These are phyloP conservation scores for Apamea epomidion DNA, from an alignment of 2,888 invertebrate species.

Conservation along the genomic window DNA sequence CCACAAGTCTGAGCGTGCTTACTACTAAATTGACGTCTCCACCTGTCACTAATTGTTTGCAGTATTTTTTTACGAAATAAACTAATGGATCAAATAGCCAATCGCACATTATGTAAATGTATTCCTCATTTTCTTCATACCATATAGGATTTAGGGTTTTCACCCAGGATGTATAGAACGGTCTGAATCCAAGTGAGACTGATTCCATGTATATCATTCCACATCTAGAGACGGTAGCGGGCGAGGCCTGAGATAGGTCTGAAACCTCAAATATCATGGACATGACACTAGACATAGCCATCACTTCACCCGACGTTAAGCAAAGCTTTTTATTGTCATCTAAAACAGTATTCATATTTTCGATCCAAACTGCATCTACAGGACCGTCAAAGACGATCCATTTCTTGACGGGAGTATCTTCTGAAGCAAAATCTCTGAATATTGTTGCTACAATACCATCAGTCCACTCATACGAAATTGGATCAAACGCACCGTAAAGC, in stretches of 20 bases:
- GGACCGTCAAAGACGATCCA: constrained; percentile 98
- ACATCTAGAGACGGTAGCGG: constrained; percentile 96
- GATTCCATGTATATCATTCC: constrained; percentile 98
- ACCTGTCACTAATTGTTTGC: constrained; percentile 91
- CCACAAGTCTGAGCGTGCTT: constrained; percentile 93
- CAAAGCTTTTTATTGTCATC: constrained; percentile 97
- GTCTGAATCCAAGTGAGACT: constrained; percentile 94
- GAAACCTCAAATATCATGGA: constrained; percentile 97
- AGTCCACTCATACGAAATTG: constrained; percentile 97
- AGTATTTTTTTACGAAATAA: constrained; percentile 93
- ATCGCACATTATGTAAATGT: constrained; percentile 91
- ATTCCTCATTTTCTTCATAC: constrained; percentile 91
- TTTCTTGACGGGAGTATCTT: constrained; percentile 94
- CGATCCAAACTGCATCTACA: constrained; percentile 97
- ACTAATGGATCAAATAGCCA: constrained; percentile 95
- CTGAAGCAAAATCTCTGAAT: constrained; percentile 94
- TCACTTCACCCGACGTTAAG: constrained; percentile 96
- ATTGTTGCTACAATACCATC: constrained; percentile 96
- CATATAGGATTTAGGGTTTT: constrained; percentile 91
- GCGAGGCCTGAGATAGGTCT: constrained; percentile 96
- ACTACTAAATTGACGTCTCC: constrained; percentile 93
- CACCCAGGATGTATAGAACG: constrained; percentile 96
- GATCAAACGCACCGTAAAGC: constrained; percentile 97
- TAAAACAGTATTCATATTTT: constrained; percentile 96
- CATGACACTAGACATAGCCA: constrained; percentile 95